A percentile compares a stretch with the other conserved stretches of the same genome.
phyloP scores from a whole-genome alignment of 2,113 vertebrate species.

The Anseranas semipalmata region DNA sequence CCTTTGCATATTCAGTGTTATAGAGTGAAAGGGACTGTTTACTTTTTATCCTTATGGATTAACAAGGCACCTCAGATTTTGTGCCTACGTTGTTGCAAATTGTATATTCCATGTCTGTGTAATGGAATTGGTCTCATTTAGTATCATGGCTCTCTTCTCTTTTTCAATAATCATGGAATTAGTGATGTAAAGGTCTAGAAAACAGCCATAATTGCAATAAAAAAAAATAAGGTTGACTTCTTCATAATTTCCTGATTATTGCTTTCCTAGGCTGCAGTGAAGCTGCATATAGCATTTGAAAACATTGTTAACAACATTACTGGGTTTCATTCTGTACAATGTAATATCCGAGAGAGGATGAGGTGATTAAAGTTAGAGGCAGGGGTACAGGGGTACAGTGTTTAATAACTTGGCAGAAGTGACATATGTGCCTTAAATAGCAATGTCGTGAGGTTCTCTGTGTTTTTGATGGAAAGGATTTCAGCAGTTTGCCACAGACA shows the following conservation, averaged over 20 bases:
- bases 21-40: background rate
- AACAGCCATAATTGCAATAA: background rate
- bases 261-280: background rate
- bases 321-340: background rate
- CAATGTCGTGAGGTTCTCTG: background rate
- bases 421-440: background rate
- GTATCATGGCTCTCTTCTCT: background rate
- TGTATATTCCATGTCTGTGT: background rate
- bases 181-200: background rate
- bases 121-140: background rate
- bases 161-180: background rate
- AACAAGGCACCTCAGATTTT: background rate
- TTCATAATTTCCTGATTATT: background rate
- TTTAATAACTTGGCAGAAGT: no score
- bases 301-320: background rate
- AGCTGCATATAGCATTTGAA: background rate
- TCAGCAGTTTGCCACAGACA: background rate
- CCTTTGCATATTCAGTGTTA: no score
- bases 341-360: background rate
- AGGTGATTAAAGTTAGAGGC: background rate
- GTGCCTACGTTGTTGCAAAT: background rate
- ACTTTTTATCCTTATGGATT: background rate
- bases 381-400: no score
- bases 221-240: background rate
- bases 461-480: background rate